These are phyloP conservation scores for Lepidurus packardi DNA, from an alignment of 1,140 invertebrate species.

Conservation along the genomic window DNA sequence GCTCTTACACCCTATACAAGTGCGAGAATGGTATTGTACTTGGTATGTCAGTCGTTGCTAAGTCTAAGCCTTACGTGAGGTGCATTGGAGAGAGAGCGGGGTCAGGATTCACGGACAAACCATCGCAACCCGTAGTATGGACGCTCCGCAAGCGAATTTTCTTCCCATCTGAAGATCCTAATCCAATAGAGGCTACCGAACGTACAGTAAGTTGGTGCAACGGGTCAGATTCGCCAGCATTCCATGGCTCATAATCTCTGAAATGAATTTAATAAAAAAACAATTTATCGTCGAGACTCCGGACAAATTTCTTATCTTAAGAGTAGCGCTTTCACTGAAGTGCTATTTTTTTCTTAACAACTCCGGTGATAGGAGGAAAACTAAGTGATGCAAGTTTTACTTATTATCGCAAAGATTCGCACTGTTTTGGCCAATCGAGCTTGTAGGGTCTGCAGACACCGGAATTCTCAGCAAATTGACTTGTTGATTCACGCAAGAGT, in stretches of 20 bases:
- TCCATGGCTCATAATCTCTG: constrained; percentile 3
- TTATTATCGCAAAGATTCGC: background rate
- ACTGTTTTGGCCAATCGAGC: background rate
- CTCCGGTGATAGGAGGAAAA: background rate
- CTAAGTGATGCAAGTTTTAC: background rate
- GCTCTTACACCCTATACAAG: background rate
- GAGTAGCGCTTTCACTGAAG: background rate
- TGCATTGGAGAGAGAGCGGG: background rate
- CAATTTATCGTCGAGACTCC: background rate
- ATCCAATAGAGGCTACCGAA: constrained; percentile 71
- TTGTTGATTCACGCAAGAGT: background rate
- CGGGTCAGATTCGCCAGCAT: constrained; percentile 36
- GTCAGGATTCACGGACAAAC: constrained; percentile 44
- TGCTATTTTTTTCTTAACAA: background rate
- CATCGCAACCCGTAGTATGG: constrained; percentile 72
- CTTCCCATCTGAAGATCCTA: constrained; percentile 77
- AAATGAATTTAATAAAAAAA: background rate
- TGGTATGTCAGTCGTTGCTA: background rate
- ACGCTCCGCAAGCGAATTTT: constrained; percentile 73
- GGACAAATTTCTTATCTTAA: background rate
- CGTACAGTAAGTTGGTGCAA: constrained; percentile 53
- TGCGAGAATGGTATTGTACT: background rate
- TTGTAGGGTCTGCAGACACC: background rate
- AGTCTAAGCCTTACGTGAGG: background rate
- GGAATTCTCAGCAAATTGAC: background rate